phyloP scores from a whole-genome alignment of 2,888 invertebrate genomes.

The Dynastes grantii region DNA sequence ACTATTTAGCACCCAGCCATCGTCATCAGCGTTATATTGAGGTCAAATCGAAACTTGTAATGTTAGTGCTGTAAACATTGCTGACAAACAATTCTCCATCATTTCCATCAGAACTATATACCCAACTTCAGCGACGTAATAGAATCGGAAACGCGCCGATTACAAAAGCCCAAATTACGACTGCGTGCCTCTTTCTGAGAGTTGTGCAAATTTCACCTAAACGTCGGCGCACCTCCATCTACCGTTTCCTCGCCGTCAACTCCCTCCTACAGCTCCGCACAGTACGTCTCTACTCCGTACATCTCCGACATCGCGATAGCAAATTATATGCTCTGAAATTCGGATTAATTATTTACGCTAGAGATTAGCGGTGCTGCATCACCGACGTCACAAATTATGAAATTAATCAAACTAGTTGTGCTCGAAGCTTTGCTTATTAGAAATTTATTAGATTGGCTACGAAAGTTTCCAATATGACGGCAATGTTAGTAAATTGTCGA shows the following conservation, averaged over 20 bases:
- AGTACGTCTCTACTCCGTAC: background rate
- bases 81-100: background rate
- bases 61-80: too few relatives aligned
- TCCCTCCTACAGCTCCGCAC: background rate
- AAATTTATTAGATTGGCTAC: conserved; percentile 33
- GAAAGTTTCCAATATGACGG: conserved; percentile 10
- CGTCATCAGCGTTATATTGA: background rate
- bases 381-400: conserved; percentile 39
- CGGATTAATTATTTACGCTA: conserved; percentile 44
- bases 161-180: conserved; percentile 32
- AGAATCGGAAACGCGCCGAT: conserved; percentile 29
- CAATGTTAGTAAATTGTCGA: conserved; percentile 4
- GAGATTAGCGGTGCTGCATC: conserved; percentile 30
- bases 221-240: background rate
- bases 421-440: conserved; percentile 36
- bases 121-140: background rate
- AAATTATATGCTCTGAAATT: conserved; percentile 12
- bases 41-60: background rate
- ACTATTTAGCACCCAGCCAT: background rate
- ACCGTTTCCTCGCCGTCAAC: background rate
- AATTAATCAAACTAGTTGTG: conserved; percentile 40
- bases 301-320: background rate
- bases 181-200: conserved; percentile 29
- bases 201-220: conserved; percentile 38
- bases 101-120: background rate